A percentile compares a stretch with the other conserved stretches of the same genome.
Conservation (phyloP, 2,797 vertebrate species). For the Rhabdophis nuchalis region DNA sequence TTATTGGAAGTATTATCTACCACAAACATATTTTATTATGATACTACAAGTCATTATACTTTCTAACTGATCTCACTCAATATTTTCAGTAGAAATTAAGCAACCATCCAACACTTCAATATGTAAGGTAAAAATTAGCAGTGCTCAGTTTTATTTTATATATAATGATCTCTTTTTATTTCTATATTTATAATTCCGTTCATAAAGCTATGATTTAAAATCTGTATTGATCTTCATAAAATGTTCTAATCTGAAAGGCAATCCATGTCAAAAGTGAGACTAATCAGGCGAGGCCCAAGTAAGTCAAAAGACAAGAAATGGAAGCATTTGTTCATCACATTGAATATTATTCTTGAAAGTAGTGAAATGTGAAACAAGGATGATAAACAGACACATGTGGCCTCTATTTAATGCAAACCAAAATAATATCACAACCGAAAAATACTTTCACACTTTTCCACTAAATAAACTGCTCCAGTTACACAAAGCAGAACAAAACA, state of each 20-base stretch:
- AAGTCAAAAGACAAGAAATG: conserved; percentile 6
- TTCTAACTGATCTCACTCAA: background rate
- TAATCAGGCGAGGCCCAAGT: conserved; percentile 4
- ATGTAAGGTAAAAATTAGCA: background rate
- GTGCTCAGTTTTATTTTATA: background rate
- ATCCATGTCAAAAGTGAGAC: conserved; percentile 17
- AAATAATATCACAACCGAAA: conserved; percentile 32
- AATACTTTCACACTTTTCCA: conserved; percentile 30
- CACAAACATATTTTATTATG: conserved; percentile 4
- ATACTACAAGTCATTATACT: background rate
- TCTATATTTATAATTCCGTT: background rate
- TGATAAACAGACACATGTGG: conserved; percentile 40
- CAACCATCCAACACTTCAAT: background rate
- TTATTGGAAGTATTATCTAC: background rate
- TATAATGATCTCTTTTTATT: conserved; percentile 11
- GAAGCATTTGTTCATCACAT: conserved; percentile 19
- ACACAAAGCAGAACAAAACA: conserved; percentile 20
- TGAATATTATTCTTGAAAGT: conserved; percentile 3
- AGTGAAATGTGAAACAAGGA: conserved; percentile 12
- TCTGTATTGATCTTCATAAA: conserved; percentile 3
- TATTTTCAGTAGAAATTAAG: background rate
- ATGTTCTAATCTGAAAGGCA: conserved; percentile 29
- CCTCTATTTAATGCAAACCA: conserved; percentile 42
- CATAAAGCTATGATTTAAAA: conserved; percentile 2
- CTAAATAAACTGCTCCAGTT: conserved; percentile 20